Percentiles rank a stretch among this genome's conserved stretches.
phyloP scores from a whole-genome alignment of 2,797 vertebrate genomes.

The Dermochelys coriacea region DNA sequence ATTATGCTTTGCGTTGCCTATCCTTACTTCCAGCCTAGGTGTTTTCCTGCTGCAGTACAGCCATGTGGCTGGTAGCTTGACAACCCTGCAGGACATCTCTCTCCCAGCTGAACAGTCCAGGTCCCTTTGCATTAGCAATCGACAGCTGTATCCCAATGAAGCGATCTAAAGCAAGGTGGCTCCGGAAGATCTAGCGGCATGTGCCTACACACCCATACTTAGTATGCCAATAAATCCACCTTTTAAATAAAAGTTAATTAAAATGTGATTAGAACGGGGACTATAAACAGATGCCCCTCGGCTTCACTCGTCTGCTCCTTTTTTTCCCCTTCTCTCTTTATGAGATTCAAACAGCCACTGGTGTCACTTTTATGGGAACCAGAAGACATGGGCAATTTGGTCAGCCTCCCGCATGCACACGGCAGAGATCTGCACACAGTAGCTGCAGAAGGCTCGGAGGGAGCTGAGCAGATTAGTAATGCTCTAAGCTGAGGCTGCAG shows the following conservation, averaged over 20 bases:
- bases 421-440: not conserved
- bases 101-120: not conserved
- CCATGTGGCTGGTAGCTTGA: not conserved
- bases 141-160: not conserved
- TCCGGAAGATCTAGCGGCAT: not conserved
- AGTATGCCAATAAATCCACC: not conserved
- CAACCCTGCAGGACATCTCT: not conserved
- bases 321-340: not conserved
- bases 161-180: not conserved
- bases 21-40: not conserved
- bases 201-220: not conserved
- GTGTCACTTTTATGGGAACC: accelerated
- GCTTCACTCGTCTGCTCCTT: not conserved
- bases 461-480: not conserved
- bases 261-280: not conserved
- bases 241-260: not conserved
- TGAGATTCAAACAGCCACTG: accelerated
- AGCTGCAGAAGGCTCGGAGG: not conserved
- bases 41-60: not conserved
- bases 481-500: not conserved
- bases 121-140: not conserved
- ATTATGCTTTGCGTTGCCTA: not conserved
- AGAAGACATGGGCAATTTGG: not conserved
- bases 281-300: not conserved
- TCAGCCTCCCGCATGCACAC: not conserved